A percentile compares a stretch with the other conserved stretches of the same genome.
phyloP scores from a whole-genome alignment of 1,140 invertebrate genomes.

The Protaetia brevitarsis region DNA sequence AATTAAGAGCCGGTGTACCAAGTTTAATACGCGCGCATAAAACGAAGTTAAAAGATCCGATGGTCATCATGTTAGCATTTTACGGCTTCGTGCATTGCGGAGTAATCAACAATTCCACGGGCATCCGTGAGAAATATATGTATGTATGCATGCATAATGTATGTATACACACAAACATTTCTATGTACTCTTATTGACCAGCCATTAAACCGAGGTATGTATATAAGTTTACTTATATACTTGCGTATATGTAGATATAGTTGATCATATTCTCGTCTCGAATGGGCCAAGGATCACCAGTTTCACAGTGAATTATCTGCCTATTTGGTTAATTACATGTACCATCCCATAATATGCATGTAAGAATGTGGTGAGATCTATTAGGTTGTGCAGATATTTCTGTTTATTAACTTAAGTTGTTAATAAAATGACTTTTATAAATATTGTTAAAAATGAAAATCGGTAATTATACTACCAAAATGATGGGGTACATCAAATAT shows the following conservation, averaged over 20 bases:
- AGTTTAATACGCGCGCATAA: conserved; percentile 19
- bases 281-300: neutral
- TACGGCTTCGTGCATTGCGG: conserved; percentile 8
- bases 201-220: neutral
- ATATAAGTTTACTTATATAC: too few species aligned
- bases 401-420: too few species aligned
- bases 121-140: neutral
- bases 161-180: neutral
- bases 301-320: neutral
- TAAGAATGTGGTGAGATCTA: neutral
- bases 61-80: conserved; percentile 22
- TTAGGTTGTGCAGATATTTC: neutral
- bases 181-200: neutral
- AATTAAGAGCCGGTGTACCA: conserved; percentile 1
- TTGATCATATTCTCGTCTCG: neutral
- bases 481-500: neutral
- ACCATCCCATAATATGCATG: neutral
- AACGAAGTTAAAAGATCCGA: conserved; percentile 14
- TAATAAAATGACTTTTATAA: too few species aligned
- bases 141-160: neutral
- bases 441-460: too few species aligned
- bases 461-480: too few species aligned
- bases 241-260: too few species aligned
- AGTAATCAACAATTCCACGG: conserved; percentile 15
- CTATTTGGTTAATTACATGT: neutral